Percentiles rank a stretch among this genome's conserved stretches.
phyloP scores from a whole-genome alignment of 2,797 vertebrate genomes.

The Esox lucius region DNA sequence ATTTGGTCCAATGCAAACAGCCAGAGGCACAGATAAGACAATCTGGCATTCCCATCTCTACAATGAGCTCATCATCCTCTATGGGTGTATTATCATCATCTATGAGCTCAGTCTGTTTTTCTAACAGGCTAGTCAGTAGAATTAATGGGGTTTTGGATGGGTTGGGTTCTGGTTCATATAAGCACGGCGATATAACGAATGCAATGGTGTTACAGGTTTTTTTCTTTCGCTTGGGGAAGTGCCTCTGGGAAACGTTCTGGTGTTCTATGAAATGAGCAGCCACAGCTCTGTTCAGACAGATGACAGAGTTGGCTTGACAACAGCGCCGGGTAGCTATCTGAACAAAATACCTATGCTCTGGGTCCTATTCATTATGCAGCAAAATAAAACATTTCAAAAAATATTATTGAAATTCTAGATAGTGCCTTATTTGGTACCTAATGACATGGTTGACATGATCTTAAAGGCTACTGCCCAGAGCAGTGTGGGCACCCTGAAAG shows the following conservation, averaged over 20 bases:
- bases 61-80: slow-evolving; percentile 26
- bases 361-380: background rate
- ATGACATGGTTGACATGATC: background rate
- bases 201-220: too few species aligned
- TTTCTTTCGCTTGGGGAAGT: too few species aligned
- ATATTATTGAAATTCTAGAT: background rate
- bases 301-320: background rate
- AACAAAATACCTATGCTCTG: background rate
- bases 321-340: background rate
- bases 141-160: background rate
- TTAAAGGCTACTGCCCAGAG: background rate
- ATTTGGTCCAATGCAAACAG: slow-evolving; percentile 22
- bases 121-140: background rate
- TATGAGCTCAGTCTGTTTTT: slow-evolving; percentile 1
- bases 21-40: slow-evolving; percentile 27
- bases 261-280: too few species aligned
- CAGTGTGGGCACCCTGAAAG: slow-evolving; percentile 1
- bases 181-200: too few species aligned
- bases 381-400: background rate
- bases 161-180: background rate
- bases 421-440: background rate
- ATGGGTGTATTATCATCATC: background rate
- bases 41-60: slow-evolving; percentile 5
- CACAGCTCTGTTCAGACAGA: background rate
- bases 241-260: too few species aligned